phyloP scores from a whole-genome alignment of 2,113 vertebrate species.

The Rhegmatorhina hoffmannsi region DNA sequence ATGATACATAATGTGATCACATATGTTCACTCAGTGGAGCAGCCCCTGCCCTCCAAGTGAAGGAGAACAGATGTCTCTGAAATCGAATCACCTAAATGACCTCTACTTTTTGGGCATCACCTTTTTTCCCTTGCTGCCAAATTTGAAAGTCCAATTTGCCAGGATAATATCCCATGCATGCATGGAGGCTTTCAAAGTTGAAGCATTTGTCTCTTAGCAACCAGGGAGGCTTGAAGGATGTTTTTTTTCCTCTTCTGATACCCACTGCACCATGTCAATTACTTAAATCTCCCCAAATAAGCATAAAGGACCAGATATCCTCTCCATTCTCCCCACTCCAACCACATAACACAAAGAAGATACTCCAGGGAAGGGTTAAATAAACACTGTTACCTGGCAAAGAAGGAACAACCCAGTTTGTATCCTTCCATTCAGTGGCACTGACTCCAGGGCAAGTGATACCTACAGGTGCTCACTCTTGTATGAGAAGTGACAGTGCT shows the following conservation, averaged over 20 bases:
- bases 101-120: constrained; percentile 13
- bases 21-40: not conserved
- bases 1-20: not conserved
- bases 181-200: constrained; percentile 72
- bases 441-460: not conserved
- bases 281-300: constrained; percentile 4
- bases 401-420: not conserved
- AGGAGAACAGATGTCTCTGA: constrained; percentile 15
- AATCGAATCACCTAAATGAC: constrained; percentile 24
- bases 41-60: not conserved
- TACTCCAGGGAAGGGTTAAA: not conserved
- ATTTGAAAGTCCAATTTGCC: constrained; percentile 72
- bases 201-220: constrained; percentile 74
- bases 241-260: not conserved
- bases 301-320: not conserved
- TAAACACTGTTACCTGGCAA: not conserved
- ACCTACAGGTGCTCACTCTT: not conserved
- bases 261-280: not conserved
- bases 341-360: not conserved
- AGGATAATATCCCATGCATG: constrained; percentile 65
- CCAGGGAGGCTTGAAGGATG: constrained; percentile 30
- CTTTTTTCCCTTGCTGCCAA: constrained; percentile 29
- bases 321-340: not conserved
- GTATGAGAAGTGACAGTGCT: not conserved
- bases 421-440: not conserved